A percentile compares a stretch with the other conserved stretches of the same genome.
Conservation (phyloP, 2,113 vertebrate genomes). For the Emydocephalus ijimae region DNA sequence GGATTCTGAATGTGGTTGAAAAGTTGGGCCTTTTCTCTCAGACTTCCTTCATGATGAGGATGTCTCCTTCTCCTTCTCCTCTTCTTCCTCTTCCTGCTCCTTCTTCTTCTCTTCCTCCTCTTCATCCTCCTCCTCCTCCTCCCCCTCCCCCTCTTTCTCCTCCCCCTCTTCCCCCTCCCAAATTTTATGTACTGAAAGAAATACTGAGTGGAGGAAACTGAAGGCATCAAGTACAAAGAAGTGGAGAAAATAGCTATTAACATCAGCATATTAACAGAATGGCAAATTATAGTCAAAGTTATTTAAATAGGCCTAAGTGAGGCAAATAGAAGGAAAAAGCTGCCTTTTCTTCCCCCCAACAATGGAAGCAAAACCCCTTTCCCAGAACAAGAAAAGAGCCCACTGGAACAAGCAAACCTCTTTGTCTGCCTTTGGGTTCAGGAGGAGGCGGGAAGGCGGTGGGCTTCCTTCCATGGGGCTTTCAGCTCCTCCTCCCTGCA, state of each 20-base stretch:
- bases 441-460: not conserved
- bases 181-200: not conserved
- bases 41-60: fast-evolving
- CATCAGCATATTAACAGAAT: fast-evolving
- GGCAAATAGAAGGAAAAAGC: not conserved
- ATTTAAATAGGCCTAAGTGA: conserved; percentile 16
- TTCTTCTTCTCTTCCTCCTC: not conserved
- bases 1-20: fast-evolving
- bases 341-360: not conserved
- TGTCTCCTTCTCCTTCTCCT: not conserved
- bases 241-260: not conserved
- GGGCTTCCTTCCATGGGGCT: not conserved
- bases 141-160: not conserved
- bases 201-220: not conserved
- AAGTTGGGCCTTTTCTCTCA: fast-evolving
- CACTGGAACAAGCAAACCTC: not conserved
- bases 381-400: not conserved
- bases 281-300: not conserved
- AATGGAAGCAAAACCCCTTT: not conserved
- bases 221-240: not conserved
- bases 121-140: not conserved
- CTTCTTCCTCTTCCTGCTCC: not conserved
- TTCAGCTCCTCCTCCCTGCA: not conserved
- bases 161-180: conserved; percentile 5
- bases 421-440: not conserved